Base-by-base conservation (phyloP, 2,888 invertebrate genomes). In the Tinea semifulvella region DNA sequence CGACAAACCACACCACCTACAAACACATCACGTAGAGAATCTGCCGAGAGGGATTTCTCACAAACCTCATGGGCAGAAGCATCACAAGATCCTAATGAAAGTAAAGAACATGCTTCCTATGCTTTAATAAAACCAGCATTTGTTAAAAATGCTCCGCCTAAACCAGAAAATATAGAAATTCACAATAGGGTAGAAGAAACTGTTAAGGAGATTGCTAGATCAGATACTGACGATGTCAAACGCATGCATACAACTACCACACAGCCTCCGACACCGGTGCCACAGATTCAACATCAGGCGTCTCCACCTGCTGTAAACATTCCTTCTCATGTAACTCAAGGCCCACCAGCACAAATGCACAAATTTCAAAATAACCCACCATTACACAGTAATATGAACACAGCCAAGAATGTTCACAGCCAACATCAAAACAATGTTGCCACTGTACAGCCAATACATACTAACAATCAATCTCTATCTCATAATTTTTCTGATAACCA, bases 51-150 rank as follows among this genome's bases (percentile, higher is more conserved):
- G 61, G 75, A 76, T 56, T 69, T 65, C 49, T 61, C 65, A 10
- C 72, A 65, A 60, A 59, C 76, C 27, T 77, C 81, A 1, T 82
- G 82, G 82, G 82, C 82, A 22, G 83, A 83, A 49, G 68, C 62
- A 17, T 54, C 76, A 22, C 77, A 72, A 53, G 82, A 82, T 42
- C 2, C 46, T 14, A 13, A 17, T 31, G 43, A 43, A 4, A 40
- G 5, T n/a, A 27, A 43, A 20, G 79, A 79, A 45, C 53, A 64
- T 46, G 56, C 45, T 44, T 60, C 51, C 46, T 56, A 53, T 25
- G 53, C 47, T 42, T 49, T 53, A 48, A 48, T 56, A 1, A 68
- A 68, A 50, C 45, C 57, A 7, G 38, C 60, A 26, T 17, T 50
- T 43, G 72, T 75, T 48, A 69, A 65, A 56, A 49, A 56, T 39